Evolutionary conservation across 1,140 invertebrate genomes (phyloP).

Genomic region (Eulimnadia texana): DNA sequence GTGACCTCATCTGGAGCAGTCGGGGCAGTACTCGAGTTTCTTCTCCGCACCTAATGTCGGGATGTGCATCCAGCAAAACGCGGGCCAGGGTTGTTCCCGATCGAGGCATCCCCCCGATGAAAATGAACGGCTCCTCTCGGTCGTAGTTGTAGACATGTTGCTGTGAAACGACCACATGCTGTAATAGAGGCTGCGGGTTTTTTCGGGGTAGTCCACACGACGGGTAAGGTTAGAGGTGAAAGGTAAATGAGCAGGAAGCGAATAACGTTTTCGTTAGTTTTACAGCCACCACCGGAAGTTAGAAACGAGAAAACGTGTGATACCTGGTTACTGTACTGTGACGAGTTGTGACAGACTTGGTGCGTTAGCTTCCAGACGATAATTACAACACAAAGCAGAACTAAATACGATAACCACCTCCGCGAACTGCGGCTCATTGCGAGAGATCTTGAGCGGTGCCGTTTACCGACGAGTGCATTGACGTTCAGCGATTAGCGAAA

Average conservation of each 20-base stretch:
- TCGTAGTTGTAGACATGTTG: slow-evolving; percentile 38
- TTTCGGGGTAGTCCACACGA: not conserved
- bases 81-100: slow-evolving; percentile 94
- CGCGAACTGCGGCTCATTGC: not conserved
- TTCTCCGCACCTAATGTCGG: slow-evolving; percentile 93
- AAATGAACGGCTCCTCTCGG: slow-evolving; percentile 81
- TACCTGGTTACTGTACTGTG: not conserved
- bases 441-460: too few species aligned
- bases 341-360: not conserved
- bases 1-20: slow-evolving; percentile 75
- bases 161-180: slow-evolving; percentile 11
- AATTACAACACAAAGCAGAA: not conserved
- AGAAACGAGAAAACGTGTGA: too few species aligned
- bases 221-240: not conserved
- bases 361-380: not conserved
- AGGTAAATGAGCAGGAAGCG: not conserved
- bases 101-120: slow-evolving; percentile 91
- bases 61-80: slow-evolving; percentile 96
- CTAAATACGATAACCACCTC: not conserved
- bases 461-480: too few species aligned
- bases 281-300: too few species aligned
- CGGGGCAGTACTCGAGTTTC: slow-evolving; percentile 93
- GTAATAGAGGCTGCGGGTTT: slow-evolving; percentile 14
- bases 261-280: too few species aligned
- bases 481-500: too few species aligned